Evolutionary conservation across 2,113 vertebrate genomes (phyloP).

Genomic region (Phodopus roborovskii): DNA sequence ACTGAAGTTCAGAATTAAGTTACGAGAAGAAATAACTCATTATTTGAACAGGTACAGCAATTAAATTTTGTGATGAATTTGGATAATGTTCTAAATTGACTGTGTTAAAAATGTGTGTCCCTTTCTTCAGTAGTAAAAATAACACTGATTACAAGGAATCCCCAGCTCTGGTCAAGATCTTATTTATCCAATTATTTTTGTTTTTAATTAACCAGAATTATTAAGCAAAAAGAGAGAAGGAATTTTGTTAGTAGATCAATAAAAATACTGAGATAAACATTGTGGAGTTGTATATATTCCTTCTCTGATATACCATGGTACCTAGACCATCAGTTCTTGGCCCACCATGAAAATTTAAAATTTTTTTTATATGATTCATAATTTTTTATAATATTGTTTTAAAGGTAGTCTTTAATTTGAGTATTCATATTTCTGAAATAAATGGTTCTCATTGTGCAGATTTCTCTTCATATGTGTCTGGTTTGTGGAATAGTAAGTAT

Average conservation of each 20-base stretch:
- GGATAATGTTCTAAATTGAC: background rate
- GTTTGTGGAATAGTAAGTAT: background rate
- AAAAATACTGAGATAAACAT: background rate
- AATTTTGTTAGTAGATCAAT: background rate
- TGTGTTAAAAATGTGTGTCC: background rate
- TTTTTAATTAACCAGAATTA: constrained; percentile 10
- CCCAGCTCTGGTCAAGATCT: background rate
- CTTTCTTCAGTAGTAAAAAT: background rate
- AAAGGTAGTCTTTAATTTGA: background rate
- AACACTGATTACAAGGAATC: background rate
- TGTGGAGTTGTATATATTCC: background rate
- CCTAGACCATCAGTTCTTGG: background rate
- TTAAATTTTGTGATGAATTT: constrained; percentile 39
- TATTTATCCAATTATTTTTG: constrained; percentile 2
- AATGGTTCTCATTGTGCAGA: background rate
- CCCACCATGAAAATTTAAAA: background rate
- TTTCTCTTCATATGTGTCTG: background rate
- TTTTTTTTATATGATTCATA: constrained; percentile 26
- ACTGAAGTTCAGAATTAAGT: background rate
- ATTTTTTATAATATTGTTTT: background rate
- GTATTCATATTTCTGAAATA: background rate
- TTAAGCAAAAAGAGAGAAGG: background rate
- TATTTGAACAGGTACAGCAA: constrained; percentile 20
- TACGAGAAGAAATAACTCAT: background rate
- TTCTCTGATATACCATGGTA: background rate